Evolutionary conservation across 2,888 invertebrate species (phyloP).

Genomic region (Protophormia terraenovae): DNA sequence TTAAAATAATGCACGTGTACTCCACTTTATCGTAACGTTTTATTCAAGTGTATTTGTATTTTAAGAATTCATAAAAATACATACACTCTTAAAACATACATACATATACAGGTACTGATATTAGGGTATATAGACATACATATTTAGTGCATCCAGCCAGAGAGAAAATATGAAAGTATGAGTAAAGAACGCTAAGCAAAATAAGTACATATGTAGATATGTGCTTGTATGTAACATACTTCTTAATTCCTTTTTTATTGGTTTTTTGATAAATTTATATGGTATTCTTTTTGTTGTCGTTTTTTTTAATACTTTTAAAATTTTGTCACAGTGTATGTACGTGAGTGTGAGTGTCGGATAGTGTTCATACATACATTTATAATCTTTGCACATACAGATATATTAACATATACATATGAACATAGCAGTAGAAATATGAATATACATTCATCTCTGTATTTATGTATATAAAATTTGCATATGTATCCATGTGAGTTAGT

Average conservation of each 20-base stretch:
- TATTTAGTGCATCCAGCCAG: constrained; percentile 16
- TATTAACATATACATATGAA: no score
- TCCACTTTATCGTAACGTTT: constrained; percentile 74
- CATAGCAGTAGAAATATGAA: no score
- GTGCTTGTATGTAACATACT: constrained; percentile 5
- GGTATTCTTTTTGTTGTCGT: constrained; percentile 40
- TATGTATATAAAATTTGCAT: not conserved
- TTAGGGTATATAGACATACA: not conserved
- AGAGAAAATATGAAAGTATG: constrained; percentile 10
- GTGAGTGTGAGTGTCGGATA: not conserved
- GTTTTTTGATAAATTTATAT: constrained; percentile 43
- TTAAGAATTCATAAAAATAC: constrained; percentile 6
- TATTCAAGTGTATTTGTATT: constrained; percentile 40
- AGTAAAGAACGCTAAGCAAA: not conserved
- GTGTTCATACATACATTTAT: constrained; percentile 5
- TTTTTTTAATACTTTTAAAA: constrained; percentile 44
- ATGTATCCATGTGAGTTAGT: not conserved
- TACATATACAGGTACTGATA: not conserved
- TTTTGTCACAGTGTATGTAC: not conserved
- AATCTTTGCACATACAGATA: not conserved
- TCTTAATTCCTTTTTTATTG: constrained; percentile 52
- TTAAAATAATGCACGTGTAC: constrained; percentile 80
- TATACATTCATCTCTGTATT: not conserved
- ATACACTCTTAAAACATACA: not conserved
- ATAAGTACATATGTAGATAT: not conserved